phyloP scores from a whole-genome alignment of 2,113 vertebrate genomes.

The Notothenia coriiceps region DNA sequence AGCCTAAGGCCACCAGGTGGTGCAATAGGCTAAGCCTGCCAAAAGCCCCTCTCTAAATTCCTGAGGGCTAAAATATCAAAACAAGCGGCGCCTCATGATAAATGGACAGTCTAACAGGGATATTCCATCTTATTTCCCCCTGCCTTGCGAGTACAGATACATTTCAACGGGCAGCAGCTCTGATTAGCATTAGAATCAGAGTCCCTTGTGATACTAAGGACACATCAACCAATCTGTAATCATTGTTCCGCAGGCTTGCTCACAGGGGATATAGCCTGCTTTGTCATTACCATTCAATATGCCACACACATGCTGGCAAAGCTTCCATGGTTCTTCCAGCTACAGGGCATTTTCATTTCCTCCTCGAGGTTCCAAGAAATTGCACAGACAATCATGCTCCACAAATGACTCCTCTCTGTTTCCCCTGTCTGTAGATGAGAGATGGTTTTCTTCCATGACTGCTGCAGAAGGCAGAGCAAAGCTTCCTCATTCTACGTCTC shows the following conservation, averaged over 20 bases:
- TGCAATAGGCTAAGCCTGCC: slow-evolving; percentile 45
- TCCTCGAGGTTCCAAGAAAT: slow-evolving; percentile 17
- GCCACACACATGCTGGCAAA: slow-evolving; percentile 58
- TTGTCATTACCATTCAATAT: slow-evolving; percentile 69
- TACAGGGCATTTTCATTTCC: slow-evolving; percentile 62
- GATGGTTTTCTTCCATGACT: slow-evolving; percentile 8
- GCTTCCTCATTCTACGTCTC: slow-evolving; percentile 18
- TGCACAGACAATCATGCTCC: slow-evolving; percentile 54
- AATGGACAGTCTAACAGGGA: slow-evolving; percentile 48
- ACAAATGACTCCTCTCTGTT: slow-evolving; percentile 22
- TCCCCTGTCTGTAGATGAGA: not conserved
- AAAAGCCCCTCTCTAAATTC: not conserved
- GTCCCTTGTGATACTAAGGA: slow-evolving; percentile 59
- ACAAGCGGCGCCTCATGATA: slow-evolving; percentile 36
- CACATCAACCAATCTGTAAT: slow-evolving; percentile 77
- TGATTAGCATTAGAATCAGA: slow-evolving; percentile 76
- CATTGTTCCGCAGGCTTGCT: slow-evolving; percentile 75
- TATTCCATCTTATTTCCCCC: slow-evolving; percentile 53
- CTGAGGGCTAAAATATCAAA: slow-evolving; percentile 44
- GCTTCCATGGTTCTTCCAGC: slow-evolving; percentile 33
- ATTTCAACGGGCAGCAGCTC: slow-evolving; percentile 56
- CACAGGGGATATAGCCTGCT: slow-evolving; percentile 62
- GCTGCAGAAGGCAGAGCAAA: slow-evolving; percentile 13
- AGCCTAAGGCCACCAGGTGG: slow-evolving; percentile 62
- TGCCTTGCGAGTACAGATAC: slow-evolving; percentile 48